Percentiles rank a stretch among this genome's conserved stretches.
Conservation (phyloP, 2,888 invertebrate genomes). For the Trissoscelio sp. region DNA sequence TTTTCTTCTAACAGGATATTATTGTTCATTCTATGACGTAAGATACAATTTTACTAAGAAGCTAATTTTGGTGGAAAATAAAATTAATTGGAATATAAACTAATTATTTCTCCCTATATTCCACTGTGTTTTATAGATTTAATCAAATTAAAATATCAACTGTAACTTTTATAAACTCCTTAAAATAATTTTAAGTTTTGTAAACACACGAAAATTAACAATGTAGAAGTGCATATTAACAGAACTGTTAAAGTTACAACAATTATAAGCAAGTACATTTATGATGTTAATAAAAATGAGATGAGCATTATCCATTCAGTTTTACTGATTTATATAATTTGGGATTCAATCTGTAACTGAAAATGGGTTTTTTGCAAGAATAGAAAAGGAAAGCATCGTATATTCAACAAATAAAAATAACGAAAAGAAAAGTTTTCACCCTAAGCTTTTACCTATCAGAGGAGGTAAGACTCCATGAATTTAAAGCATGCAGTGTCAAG, state of each 20-base stretch:
- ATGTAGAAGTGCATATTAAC: slow-evolving; percentile 13
- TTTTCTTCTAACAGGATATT: too few relatives aligned
- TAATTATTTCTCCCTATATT: too few relatives aligned
- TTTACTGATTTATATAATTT: slow-evolving; percentile 62
- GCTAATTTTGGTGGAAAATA: too few relatives aligned
- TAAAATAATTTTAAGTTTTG: too few relatives aligned
- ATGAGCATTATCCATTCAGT: slow-evolving; percentile 47
- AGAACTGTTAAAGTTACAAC: slow-evolving; percentile 11
- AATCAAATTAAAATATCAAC: too few relatives aligned
- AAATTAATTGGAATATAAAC: too few relatives aligned
- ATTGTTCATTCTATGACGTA: too few relatives aligned
- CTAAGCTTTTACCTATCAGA: slow-evolving; percentile 56
- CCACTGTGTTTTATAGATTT: too few relatives aligned
- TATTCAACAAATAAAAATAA: slow-evolving; percentile 55
- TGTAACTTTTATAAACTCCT: too few relatives aligned
- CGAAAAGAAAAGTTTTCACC: slow-evolving; percentile 49
- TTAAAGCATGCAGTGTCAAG: slow-evolving; percentile 48
- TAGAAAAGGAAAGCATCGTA: slow-evolving; percentile 48
- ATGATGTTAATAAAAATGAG: slow-evolving; percentile 36
- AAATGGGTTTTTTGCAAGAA: slow-evolving; percentile 51
- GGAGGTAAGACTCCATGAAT: slow-evolving; percentile 64
- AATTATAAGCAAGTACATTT: slow-evolving; percentile 44
- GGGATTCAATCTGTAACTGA: slow-evolving; percentile 59
- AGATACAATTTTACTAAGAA: too few relatives aligned
- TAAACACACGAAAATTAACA: too few relatives aligned